Evolutionary conservation across 1,140 invertebrate genomes (phyloP).

Genomic region (Bombyx mori): DNA sequence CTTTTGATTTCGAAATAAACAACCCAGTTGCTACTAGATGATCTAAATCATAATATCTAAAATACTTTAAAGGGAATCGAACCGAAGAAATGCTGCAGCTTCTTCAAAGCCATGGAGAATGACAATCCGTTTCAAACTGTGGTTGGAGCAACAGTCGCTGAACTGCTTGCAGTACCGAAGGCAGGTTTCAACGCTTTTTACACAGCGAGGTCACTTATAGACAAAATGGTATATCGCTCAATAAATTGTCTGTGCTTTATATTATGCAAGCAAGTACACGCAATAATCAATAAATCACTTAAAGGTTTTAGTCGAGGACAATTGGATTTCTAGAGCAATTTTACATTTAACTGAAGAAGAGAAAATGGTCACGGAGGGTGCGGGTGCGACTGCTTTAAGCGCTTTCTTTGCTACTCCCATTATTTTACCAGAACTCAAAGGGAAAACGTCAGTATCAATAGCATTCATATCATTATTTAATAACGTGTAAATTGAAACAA

Average conservation of each 20-base stretch:
- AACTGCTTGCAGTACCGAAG: slow-evolving; percentile 76
- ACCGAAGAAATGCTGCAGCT: slow-evolving; percentile 75
- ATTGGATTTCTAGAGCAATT: slow-evolving; percentile 76
- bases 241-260: neutral
- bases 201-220: slow-evolving; percentile 73
- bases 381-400: slow-evolving; percentile 76
- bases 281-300: neutral
- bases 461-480: no score
- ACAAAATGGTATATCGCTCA: slow-evolving; percentile 70
- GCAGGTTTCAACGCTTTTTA: slow-evolving; percentile 78
- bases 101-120: slow-evolving; percentile 72
- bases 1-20: neutral
- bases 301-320: slow-evolving; percentile 61
- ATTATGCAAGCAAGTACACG: neutral
- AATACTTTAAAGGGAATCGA: slow-evolving; percentile 74
- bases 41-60: no score
- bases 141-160: slow-evolving; percentile 72
- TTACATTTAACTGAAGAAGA: slow-evolving; percentile 77
- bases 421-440: slow-evolving; percentile 74
- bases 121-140: slow-evolving; percentile 68
- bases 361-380: slow-evolving; percentile 79
- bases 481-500: no score
- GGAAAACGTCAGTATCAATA: slow-evolving; percentile 71
- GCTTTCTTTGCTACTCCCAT: slow-evolving; percentile 77
- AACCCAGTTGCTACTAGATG: neutral